Conservation (phyloP, 2,797 vertebrate genomes). For the Sebastiscus albofasciatus region DNA sequence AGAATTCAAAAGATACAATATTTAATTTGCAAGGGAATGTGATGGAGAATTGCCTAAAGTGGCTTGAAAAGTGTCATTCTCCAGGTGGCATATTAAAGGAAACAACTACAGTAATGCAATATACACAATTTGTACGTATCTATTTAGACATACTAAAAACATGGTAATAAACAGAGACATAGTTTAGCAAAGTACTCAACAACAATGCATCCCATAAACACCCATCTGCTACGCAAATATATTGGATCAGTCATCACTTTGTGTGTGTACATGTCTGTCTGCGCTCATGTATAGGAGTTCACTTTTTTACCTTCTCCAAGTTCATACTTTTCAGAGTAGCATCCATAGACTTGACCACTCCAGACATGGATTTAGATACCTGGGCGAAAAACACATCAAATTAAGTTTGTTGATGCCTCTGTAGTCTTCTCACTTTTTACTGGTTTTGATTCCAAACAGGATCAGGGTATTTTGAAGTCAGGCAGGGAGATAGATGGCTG, state of each 20-base stretch:
- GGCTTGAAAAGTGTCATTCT: background rate
- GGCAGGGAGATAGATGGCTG: background rate
- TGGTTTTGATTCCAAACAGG: background rate
- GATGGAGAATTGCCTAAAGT: too few species aligned
- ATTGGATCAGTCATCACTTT: too few species aligned
- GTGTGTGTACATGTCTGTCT: background rate
- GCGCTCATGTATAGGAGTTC: background rate
- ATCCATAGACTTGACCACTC: constrained; percentile 95
- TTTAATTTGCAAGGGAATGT: too few species aligned
- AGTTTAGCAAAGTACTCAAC: too few species aligned
- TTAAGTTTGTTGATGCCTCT: background rate
- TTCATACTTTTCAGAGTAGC: constrained; percentile 93
- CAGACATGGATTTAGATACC: constrained; percentile 94
- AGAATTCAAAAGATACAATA: background rate
- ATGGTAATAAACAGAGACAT: too few species aligned
- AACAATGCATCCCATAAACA: too few species aligned
- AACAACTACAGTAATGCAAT: background rate
- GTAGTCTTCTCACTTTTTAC: background rate
- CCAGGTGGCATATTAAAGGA: background rate
- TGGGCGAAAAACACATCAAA: constrained; percentile 51
- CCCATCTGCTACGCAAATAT: too few species aligned
- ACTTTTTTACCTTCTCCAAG: constrained; percentile 87
- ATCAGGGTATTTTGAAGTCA: background rate
- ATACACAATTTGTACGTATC: background rate
- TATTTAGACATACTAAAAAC: background rate